Conservation (phyloP, 2,797 vertebrate genomes). For the Fratercula arctica region DNA sequence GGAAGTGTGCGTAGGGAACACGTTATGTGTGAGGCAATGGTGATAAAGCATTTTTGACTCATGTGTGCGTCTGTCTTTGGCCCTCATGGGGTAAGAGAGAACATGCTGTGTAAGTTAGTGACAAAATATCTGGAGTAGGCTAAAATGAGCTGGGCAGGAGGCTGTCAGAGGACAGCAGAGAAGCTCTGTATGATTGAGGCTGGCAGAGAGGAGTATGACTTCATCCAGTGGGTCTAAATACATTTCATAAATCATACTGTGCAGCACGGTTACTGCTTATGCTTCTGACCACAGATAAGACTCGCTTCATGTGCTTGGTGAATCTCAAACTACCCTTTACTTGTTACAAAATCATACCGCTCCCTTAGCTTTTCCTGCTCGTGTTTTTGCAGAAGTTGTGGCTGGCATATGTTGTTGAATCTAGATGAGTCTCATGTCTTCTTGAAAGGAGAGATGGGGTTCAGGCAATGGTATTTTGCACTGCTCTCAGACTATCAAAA, state of each 20-base stretch:
- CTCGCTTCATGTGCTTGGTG: fast-evolving
- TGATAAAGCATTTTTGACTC: not conserved
- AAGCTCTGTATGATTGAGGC: not conserved
- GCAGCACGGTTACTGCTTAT: not conserved
- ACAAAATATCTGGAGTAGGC: not conserved
- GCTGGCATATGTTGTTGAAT: not conserved
- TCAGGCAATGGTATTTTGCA: not conserved
- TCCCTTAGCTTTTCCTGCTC: not conserved
- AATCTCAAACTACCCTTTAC: not conserved
- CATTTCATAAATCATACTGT: not conserved
- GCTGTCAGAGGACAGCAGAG: not conserved
- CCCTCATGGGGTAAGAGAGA: not conserved
- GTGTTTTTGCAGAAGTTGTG: not conserved
- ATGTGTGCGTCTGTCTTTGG: not conserved
- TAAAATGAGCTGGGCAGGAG: not conserved
- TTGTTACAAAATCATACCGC: not conserved
- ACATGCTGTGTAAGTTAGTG: not conserved
- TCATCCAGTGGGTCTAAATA: not conserved
- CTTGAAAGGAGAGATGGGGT: not conserved
- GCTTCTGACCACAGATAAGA: not conserved
- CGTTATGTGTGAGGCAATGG: fast-evolving
- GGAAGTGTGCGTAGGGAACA: fast-evolving
- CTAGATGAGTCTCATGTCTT: not conserved
- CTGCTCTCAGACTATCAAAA: not conserved
- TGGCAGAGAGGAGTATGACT: not conserved